Evolutionary conservation across 1,140 invertebrate genomes (phyloP).

Genomic region (Drosophila hydei): DNA sequence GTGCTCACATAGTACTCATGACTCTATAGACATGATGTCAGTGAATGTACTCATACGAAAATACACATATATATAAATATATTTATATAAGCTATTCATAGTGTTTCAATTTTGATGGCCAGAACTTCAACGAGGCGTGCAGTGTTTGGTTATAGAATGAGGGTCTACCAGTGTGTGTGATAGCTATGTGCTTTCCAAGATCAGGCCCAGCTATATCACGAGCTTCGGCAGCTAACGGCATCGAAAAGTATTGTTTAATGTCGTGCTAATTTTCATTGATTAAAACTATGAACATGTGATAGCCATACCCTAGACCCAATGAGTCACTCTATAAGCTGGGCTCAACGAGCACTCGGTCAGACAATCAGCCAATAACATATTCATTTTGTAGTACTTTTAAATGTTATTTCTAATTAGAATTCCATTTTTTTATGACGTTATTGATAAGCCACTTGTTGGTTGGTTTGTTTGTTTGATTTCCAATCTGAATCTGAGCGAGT

Average conservation of each 20-base stretch:
- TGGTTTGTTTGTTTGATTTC: slow-evolving; percentile 13
- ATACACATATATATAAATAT: background rate
- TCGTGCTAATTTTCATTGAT: slow-evolving; percentile 68
- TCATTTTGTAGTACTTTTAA: slow-evolving; percentile 28
- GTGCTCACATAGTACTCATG: slow-evolving; percentile 2
- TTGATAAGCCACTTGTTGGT: slow-evolving; percentile 56
- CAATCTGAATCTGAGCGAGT: slow-evolving; percentile 14
- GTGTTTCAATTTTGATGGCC: slow-evolving; percentile 37
- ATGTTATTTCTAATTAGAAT: slow-evolving; percentile 6
- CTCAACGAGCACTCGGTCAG: slow-evolving; percentile 46
- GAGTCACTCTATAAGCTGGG: slow-evolving; percentile 45
- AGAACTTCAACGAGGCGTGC: slow-evolving; percentile 63
- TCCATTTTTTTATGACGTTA: slow-evolving; percentile 50
- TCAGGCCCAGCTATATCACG: slow-evolving; percentile 38
- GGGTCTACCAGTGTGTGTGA: background rate
- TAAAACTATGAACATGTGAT: slow-evolving; percentile 60
- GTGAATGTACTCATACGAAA: slow-evolving; percentile 9
- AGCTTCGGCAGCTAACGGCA: slow-evolving; percentile 35
- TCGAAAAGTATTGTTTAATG: slow-evolving; percentile 43
- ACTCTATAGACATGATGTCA: slow-evolving; percentile 13
- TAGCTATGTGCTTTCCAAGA: slow-evolving; percentile 46
- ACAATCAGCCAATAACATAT: slow-evolving; percentile 1
- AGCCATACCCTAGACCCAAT: slow-evolving; percentile 24
- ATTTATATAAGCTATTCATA: slow-evolving; percentile 4
- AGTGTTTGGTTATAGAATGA: slow-evolving; percentile 25